Conservation (phyloP, 2,888 invertebrate species). For the Sclerodermus sp. region DNA sequence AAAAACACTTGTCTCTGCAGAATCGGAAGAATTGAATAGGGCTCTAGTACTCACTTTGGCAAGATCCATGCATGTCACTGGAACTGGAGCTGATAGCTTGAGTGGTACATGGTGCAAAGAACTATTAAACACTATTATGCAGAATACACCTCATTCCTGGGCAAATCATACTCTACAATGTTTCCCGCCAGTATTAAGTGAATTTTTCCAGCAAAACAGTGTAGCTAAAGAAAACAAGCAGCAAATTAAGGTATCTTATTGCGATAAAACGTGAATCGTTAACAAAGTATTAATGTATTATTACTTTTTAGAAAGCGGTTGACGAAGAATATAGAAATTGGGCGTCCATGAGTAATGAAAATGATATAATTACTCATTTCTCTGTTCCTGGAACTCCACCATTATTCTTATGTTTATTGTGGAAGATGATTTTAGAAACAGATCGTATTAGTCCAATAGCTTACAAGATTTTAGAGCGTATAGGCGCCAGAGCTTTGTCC, state of each 20-base stretch:
- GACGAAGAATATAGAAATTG: conserved; percentile 96
- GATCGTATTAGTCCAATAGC: conserved; percentile 91
- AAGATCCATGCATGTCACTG: conserved; percentile 91
- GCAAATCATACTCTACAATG: conserved; percentile 86
- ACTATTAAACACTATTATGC: conserved; percentile 84
- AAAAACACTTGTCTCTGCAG: conserved; percentile 87
- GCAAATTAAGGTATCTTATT: conserved; percentile 69
- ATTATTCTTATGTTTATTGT: conserved; percentile 87
- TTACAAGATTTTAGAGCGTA: conserved; percentile 93
- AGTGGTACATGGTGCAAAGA: conserved; percentile 87
- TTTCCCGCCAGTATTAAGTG: conserved; percentile 86
- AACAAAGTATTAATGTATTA: conserved; percentile 23
- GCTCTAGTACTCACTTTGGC: conserved; percentile 92
- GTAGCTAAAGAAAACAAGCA: conserved; percentile 88
- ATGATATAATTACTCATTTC: conserved; percentile 94
- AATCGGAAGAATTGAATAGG: conserved; percentile 93
- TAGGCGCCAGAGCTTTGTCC: conserved; percentile 88
- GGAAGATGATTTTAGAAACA: conserved; percentile 95
- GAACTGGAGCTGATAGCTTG: conserved; percentile 61
- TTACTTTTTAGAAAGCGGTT: conserved; percentile 87
- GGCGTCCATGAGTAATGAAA: conserved; percentile 96
- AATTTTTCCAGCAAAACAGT: conserved; percentile 84
- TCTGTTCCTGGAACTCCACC: conserved; percentile 91
- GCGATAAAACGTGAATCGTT: not conserved
- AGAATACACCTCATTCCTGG: conserved; percentile 95